These are phyloP conservation scores for Aleiodes testaceus DNA, from an alignment of 2,888 invertebrate species.

Conservation along the genomic window DNA sequence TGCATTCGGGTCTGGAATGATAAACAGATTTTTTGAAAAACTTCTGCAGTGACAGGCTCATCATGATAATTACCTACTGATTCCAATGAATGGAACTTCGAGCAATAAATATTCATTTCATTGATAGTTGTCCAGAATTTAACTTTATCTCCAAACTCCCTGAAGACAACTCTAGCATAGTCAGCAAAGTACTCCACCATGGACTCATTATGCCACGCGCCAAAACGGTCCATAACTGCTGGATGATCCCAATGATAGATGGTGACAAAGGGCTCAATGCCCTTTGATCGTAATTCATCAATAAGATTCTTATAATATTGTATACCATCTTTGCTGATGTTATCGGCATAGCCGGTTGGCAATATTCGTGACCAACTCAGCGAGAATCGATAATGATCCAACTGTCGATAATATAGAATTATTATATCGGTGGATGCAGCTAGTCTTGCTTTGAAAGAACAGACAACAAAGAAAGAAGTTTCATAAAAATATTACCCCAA, in stretches of 20 bases:
- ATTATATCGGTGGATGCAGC: too few relatives aligned
- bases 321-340: conserved; percentile 81
- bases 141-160: conserved; percentile 6
- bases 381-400: conserved; percentile 55
- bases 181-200: conserved; percentile 17
- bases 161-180: conserved; percentile 1
- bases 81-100: too few relatives aligned
- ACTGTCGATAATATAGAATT: too few relatives aligned
- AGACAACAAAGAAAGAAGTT: too few relatives aligned
- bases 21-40: too few relatives aligned
- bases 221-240: neutral
- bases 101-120: neutral
- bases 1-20: too few relatives aligned
- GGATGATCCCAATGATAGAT: conserved; percentile 74
- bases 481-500: too few relatives aligned
- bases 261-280: conserved; percentile 77
- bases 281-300: conserved; percentile 77
- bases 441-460: too few relatives aligned
- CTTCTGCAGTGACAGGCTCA: too few relatives aligned
- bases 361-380: conserved; percentile 74
- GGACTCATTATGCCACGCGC: conserved; percentile 7
- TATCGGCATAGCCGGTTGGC: conserved; percentile 69
- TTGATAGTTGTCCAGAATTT: conserved; percentile 12
- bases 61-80: too few relatives aligned
- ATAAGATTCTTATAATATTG: conserved; percentile 86